Base-by-base conservation (phyloP, 2,797 vertebrate genomes). In the Australoheros facetus region DNA sequence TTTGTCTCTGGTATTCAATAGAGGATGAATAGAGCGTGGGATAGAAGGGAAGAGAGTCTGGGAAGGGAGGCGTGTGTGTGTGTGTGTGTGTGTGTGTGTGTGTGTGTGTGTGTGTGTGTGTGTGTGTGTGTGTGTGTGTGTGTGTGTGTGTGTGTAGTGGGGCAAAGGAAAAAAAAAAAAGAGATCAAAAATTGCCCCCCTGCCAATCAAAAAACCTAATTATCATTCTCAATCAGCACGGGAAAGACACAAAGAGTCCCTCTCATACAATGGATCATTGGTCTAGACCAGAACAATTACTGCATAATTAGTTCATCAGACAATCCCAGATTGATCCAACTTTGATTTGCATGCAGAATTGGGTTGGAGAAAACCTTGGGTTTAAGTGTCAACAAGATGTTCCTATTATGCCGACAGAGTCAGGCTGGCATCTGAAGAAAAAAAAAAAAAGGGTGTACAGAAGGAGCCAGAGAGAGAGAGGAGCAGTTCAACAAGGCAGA, bases 141-240 rank as follows among this genome's bases (percentile, higher is more conserved):
- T 45, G 12, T 45, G 11, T 30, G 70, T 73, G 70, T 6, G 70
- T 55, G 51, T 55, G 69, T 51, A 71, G 56, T 55, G 86, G 86
- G 82, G 75, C 76, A 82, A 81, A 88, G 80, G 87, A 79, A 34
- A 34, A 34, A 32, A 85, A 57, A 78, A 81, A 77, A 75, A 87
- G 57, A 84, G 89, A 90, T 88, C 86, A 90, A 87, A 37, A 93
- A 92, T 86, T 78, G 85, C 85, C 79, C 78, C 59, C 70, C 80
- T 92, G 93, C 81, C 92, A 94, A 91, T 94, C 92, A 93, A 90
- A 92, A 92, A 92, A 90, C 80, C 80, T 87, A 95, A 93, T 94
- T 93, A 93, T 94, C 86, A 75, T 90, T 60, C 81, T 82, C 87
- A 91, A 93, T 93, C 93, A 92, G 91, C 69, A 4, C 62, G 51